Conservation (phyloP, 1,140 invertebrate species). For the Leptopilina boulardi region DNA sequence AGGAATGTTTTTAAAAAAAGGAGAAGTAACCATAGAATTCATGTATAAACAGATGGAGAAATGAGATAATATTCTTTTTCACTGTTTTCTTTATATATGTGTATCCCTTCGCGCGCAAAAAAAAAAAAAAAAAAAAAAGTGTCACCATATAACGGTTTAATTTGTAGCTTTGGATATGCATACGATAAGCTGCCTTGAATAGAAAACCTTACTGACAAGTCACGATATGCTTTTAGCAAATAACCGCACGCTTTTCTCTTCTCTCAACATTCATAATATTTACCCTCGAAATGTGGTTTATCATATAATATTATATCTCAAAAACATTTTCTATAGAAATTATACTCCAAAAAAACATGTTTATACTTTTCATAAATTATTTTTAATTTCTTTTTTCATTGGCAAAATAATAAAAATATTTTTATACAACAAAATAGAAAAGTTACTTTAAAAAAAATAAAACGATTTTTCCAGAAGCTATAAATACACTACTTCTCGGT, state of each 20-base stretch:
- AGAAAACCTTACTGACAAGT: conserved; percentile 1
- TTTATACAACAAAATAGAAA: no score
- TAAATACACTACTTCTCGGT: neutral
- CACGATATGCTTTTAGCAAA: conserved; percentile 10
- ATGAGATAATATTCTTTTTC: conserved; percentile 43
- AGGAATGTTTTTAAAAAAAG: neutral
- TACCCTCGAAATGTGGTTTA: neutral
- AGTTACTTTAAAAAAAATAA: neutral
- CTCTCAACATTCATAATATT: neutral
- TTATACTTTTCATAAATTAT: no score
- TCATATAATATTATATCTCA: neutral
- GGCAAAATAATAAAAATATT: no score
- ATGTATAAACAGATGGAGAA: conserved; percentile 52
- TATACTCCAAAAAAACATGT: neutral
- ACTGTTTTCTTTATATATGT: conserved; percentile 34
- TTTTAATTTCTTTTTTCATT: no score
- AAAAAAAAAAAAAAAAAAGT: no score
- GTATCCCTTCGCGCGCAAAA: conserved; percentile 19
- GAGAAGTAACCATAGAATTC: conserved; percentile 11
- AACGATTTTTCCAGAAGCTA: neutral
- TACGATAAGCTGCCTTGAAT: conserved; percentile 17
- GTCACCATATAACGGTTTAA: conserved; percentile 39
- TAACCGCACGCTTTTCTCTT: neutral
- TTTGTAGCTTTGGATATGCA: conserved; percentile 34
- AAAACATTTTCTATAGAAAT: neutral